Conservation (phyloP, 2,888 invertebrate species). For the Oscheius onirici region DNA sequence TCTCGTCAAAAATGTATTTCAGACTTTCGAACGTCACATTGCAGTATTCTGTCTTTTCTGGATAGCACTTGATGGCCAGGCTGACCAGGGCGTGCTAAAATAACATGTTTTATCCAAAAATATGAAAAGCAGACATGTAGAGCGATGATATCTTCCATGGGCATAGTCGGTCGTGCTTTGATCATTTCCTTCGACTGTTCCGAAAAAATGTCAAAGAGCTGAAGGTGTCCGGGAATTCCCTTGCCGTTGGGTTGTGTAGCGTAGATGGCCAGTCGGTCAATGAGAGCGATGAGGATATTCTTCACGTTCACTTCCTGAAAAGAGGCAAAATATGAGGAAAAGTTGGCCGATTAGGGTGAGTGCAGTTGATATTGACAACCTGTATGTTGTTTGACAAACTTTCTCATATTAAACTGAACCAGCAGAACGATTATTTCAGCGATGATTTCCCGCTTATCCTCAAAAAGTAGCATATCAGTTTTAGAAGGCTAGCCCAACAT, state of each 20-base stretch:
- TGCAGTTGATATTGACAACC: no score
- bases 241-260: constrained; percentile 74
- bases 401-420: no score
- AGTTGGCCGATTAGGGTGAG: no score
- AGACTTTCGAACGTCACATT: constrained; percentile 93
- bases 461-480: no score
- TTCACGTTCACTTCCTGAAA: constrained; percentile 75
- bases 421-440: no score
- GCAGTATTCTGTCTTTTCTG: constrained; percentile 90
- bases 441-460: no score
- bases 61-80: constrained; percentile 94
- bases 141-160: constrained; percentile 92
- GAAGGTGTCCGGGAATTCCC: constrained; percentile 81
- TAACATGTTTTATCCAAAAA: neutral
- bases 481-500: no score
- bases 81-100: constrained; percentile 81
- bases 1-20: constrained; percentile 86
- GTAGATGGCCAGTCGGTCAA: constrained; percentile 78
- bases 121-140: constrained; percentile 81
- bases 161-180: constrained; percentile 90
- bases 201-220: constrained; percentile 96
- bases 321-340: no score
- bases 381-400: no score
- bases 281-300: constrained; percentile 94
- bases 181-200: constrained; percentile 85